phyloP scores from a whole-genome alignment of 2,888 invertebrate genomes.

The Andrena bucephala region DNA sequence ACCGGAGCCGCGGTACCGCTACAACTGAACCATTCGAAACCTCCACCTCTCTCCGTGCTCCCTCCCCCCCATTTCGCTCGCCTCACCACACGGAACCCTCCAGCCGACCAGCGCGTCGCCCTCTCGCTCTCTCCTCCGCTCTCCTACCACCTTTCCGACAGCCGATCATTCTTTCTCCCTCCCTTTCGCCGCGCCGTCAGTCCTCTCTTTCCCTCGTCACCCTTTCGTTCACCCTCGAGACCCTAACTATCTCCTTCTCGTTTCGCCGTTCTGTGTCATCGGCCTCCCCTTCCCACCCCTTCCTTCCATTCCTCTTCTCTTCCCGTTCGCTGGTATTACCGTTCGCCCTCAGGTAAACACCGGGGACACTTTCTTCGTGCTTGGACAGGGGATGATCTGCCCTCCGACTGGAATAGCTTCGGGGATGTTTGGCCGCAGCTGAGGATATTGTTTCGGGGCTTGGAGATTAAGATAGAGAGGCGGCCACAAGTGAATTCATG shows the following conservation, averaged over 20 bases:
- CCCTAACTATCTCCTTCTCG: not conserved
- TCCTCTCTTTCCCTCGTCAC: not conserved
- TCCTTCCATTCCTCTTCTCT: not conserved
- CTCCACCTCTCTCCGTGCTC: slow-evolving; percentile 74
- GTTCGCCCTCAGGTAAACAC: slow-evolving; percentile 36
- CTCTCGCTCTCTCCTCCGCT: slow-evolving; percentile 54
- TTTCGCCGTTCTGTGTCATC: slow-evolving; percentile 21
- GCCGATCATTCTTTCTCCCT: slow-evolving; percentile 52
- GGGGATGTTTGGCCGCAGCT: not conserved
- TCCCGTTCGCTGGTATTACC: not conserved
- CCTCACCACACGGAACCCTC: slow-evolving; percentile 59
- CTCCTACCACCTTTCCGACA: slow-evolving; percentile 37
- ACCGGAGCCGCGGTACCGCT: slow-evolving; percentile 81
- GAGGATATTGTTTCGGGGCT: slow-evolving; percentile 16
- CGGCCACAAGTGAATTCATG: slow-evolving; percentile 18
- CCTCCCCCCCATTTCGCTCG: slow-evolving; percentile 62
- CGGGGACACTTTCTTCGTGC: not conserved
- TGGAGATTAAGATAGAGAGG: not conserved
- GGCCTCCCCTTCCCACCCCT: not conserved
- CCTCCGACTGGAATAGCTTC: not conserved
- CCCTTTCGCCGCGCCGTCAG: slow-evolving; percentile 21
- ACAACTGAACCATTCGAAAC: slow-evolving; percentile 82
- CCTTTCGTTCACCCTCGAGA: not conserved
- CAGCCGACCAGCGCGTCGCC: slow-evolving; percentile 50
- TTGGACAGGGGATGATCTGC: not conserved